Percentiles rank a stretch among this genome's conserved stretches.
phyloP scores from a whole-genome alignment of 2,797 vertebrate species.

The Pseudomugil tenellus region DNA sequence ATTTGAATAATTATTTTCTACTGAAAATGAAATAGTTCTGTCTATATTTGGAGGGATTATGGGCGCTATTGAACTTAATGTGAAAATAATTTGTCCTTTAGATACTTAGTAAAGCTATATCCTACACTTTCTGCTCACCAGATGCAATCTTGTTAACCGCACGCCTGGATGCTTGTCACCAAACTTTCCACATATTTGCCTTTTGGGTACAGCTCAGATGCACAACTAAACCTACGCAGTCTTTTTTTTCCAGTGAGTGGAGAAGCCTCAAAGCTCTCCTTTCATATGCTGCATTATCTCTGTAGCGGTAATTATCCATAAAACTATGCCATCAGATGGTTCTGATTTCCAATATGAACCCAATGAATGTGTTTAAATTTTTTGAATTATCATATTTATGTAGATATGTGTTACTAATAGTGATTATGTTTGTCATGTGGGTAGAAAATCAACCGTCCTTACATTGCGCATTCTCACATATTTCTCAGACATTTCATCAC shows the following conservation, averaged over 20 bases:
- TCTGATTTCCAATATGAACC: slow-evolving; percentile 80
- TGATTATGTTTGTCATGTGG: slow-evolving; percentile 80
- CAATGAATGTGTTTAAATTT: slow-evolving; percentile 81
- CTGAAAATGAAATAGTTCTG: slow-evolving; percentile 78
- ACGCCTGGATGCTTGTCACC: slow-evolving; percentile 73
- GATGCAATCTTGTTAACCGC: slow-evolving; percentile 80
- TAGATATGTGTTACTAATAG: slow-evolving; percentile 83
- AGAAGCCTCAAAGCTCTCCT: slow-evolving; percentile 77
- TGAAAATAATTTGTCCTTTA: slow-evolving; percentile 75
- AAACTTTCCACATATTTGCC: slow-evolving; percentile 80
- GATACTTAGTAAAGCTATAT: slow-evolving; percentile 65
- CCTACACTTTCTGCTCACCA: slow-evolving; percentile 73
- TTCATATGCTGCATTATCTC: slow-evolving; percentile 78
- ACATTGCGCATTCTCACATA: slow-evolving; percentile 76
- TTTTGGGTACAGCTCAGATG: slow-evolving; percentile 72
- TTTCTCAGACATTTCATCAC: slow-evolving; percentile 84
- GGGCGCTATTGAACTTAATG: slow-evolving; percentile 72
- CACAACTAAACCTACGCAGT: slow-evolving; percentile 80
- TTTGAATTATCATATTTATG: slow-evolving; percentile 82
- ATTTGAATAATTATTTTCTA: slow-evolving; percentile 82
- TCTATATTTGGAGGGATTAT: slow-evolving; percentile 83
- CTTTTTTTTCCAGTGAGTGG: slow-evolving; percentile 71
- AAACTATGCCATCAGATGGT: slow-evolving; percentile 82
- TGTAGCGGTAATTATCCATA: slow-evolving; percentile 77
- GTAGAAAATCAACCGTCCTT: slow-evolving; percentile 76